Evolutionary conservation across 1,140 invertebrate species (phyloP).

Genomic region (Macrobrachium rosenbergii): DNA sequence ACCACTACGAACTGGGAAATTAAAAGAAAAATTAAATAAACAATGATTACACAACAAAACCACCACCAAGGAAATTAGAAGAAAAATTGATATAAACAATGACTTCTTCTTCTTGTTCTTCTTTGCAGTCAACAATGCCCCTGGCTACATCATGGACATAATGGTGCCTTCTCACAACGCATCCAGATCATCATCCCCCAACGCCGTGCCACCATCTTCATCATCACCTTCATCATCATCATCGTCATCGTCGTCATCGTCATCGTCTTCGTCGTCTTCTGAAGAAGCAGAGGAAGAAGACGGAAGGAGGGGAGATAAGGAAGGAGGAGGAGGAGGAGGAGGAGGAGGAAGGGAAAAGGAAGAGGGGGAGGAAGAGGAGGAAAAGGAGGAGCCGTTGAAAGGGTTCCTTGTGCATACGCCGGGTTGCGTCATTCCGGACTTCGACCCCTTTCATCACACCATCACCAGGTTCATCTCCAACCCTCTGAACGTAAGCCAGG

Average conservation of each 20-base stretch:
- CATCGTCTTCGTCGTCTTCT: neutral
- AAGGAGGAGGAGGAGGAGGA: neutral
- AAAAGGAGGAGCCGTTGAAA: constrained; percentile 15
- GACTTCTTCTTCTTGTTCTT: no score
- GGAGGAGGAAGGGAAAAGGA: neutral
- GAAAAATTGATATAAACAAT: no score
- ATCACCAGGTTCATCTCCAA: constrained; percentile 73
- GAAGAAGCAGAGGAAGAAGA: neutral
- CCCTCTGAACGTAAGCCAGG: constrained; percentile 30
- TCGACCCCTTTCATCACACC: constrained; percentile 80
- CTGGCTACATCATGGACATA: constrained; percentile 46
- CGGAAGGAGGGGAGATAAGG: neutral
- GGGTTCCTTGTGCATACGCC: constrained; percentile 79
- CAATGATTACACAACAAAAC: no score
- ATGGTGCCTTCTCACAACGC: constrained; percentile 41
- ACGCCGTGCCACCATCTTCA: neutral
- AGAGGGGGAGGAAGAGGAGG: neutral
- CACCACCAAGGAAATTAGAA: no score
- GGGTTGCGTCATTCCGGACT: constrained; percentile 84
- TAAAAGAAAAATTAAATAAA: no score
- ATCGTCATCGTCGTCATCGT: neutral
- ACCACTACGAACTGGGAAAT: no score
- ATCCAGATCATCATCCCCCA: neutral
- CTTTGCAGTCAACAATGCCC: constrained; percentile 33
- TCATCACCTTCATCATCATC: neutral